phyloP scores from a whole-genome alignment of 2,888 invertebrate genomes.

The Mayetiola destructor region DNA sequence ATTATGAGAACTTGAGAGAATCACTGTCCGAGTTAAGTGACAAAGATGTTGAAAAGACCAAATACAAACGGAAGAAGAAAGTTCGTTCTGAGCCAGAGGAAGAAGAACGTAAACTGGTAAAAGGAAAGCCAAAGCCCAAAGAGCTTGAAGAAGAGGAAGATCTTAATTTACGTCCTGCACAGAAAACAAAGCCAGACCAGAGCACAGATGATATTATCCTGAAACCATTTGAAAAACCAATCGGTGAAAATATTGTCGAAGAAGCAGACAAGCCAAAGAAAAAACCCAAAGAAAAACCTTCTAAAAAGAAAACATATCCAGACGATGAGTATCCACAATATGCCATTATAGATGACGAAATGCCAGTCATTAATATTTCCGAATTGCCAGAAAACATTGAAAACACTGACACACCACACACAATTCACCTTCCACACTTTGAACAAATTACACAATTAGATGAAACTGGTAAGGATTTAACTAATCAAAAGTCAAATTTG shows the following conservation, averaged over 20 bases:
- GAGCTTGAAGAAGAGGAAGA: slow-evolving; percentile 22
- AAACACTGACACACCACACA: slow-evolving; percentile 8
- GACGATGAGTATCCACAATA: not conserved
- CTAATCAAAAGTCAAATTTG: not conserved
- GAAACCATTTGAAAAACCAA: slow-evolving; percentile 16
- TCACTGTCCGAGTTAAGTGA: not conserved
- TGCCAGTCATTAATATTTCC: slow-evolving; percentile 5
- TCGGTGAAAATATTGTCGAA: slow-evolving; percentile 17
- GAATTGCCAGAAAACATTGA: slow-evolving; percentile 6
- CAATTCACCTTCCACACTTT: slow-evolving; percentile 9
- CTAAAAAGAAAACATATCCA: not conserved
- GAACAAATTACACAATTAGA: slow-evolving; percentile 6
- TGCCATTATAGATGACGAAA: not conserved
- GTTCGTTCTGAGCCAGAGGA: not conserved
- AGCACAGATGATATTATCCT: slow-evolving; percentile 16
- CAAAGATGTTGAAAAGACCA: not conserved
- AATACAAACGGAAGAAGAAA: slow-evolving; percentile 2
- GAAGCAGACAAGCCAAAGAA: not conserved
- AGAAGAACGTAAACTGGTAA: not conserved
- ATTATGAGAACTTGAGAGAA: not conserved
- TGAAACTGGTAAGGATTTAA: slow-evolving; percentile 10
- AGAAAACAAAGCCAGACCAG: slow-evolving; percentile 19
- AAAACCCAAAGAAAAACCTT: not conserved
- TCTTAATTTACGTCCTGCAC: slow-evolving; percentile 16
- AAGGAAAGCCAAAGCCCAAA: not conserved